Base-by-base conservation (phyloP, 2,888 invertebrate genomes). In the Drosophila austrosaltans region DNA sequence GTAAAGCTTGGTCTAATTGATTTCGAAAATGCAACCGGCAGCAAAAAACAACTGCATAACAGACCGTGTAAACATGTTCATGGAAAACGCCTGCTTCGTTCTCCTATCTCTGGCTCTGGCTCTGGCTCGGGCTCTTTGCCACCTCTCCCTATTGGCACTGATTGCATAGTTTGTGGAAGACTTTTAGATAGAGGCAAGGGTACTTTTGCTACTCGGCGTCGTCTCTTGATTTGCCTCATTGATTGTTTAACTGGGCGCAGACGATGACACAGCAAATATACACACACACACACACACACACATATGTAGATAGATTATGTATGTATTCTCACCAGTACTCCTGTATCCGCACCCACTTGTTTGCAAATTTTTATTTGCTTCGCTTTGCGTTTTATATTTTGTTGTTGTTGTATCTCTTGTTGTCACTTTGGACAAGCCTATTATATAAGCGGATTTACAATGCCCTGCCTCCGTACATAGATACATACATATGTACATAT, bases 291-390 rank as follows among this genome's bases (percentile, higher is more conserved):
- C 36, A 36, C 10, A 10, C 10, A 36, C 2, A 32, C 6, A 8
- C 5, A 36, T 61, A 56, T 53, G 60, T 44, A 36, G 20, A 28
- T 36, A 40, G 3, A 22, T n/a, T 48, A 2, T 20, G 44, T 12
- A 25, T 48, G 10, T 25, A 48, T 48, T 48, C 48, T 48, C 48
- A 48, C 48, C 48, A 22, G 22, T 48, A 40, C 39, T 25, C 62
- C 57, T 69, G 59, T 40, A 28, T 42, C 57, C 71, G 62, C 44
- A 57, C 56, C 63, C 61, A 40, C 40, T 65, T 65, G 68, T 82
- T 86, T 88, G 83, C 78, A 72, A 74, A 82, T 80, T 80, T 80
- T 75, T 82, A 68, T 82, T 86, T 84, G 75, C 79, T 77, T 72
- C 57, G 76, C 70, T 82, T 82, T 79, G 77, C 56, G 63, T 69